Evolutionary conservation across 2,888 invertebrate species (phyloP).

Genomic region (Nemurella pictetii): DNA sequence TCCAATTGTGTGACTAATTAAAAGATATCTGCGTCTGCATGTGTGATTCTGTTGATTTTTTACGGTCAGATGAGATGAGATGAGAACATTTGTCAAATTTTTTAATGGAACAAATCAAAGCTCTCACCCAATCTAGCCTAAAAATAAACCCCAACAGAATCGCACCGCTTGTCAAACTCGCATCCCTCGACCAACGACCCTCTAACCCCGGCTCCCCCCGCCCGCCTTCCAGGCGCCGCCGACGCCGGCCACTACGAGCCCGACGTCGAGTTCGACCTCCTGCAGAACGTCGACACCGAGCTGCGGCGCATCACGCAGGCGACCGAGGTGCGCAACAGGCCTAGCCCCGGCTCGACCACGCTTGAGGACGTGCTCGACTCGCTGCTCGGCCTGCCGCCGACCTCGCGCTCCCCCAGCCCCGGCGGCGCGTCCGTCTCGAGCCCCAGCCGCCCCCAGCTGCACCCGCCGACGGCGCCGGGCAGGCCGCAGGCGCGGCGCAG

Average conservation of each 20-base stretch:
- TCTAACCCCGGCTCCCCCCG: too few relatives aligned
- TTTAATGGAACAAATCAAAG: too few relatives aligned
- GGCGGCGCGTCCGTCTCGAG: slow-evolving; percentile 48
- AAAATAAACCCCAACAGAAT: too few relatives aligned
- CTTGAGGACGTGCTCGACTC: slow-evolving; percentile 93
- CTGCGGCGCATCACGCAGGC: slow-evolving; percentile 22
- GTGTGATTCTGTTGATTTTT: too few relatives aligned
- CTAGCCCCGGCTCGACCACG: slow-evolving; percentile 81
- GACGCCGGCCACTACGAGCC: background rate
- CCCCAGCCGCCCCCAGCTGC: slow-evolving; percentile 41
- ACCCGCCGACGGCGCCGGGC: slow-evolving; percentile 44
- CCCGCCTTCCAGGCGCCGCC: slow-evolving; percentile 9
- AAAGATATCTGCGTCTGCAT: too few relatives aligned
- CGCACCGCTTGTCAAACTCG: too few relatives aligned
- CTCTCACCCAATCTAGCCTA: too few relatives aligned
- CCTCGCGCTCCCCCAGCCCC: slow-evolving; percentile 75
- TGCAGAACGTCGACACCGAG: slow-evolving; percentile 9
- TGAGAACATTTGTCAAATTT: too few relatives aligned
- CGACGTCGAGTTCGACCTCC: slow-evolving; percentile 28
- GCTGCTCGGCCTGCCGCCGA: slow-evolving; percentile 80
- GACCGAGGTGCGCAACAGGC: slow-evolving; percentile 49
- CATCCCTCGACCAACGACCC: too few relatives aligned
- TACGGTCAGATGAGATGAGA: too few relatives aligned
- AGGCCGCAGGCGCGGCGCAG: slow-evolving; percentile 51
- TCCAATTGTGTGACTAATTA: too few relatives aligned